These are phyloP conservation scores for Rhopalosiphum maidis DNA, from an alignment of 1,140 invertebrate genomes.

Conservation along the genomic window DNA sequence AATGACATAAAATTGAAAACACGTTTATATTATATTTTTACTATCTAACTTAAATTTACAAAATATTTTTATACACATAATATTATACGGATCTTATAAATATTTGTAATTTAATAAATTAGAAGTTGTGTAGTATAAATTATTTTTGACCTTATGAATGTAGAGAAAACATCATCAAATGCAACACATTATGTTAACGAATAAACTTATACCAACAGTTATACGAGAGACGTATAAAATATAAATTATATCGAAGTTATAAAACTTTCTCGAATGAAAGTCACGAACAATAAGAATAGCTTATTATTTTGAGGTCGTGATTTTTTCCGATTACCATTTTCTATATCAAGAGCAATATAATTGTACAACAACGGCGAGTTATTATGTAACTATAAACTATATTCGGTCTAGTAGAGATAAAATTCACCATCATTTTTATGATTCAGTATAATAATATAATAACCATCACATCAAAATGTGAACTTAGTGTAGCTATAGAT, in stretches of 20 bases:
- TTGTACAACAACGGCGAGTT: neutral
- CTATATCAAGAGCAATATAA: slow-evolving; percentile 23
- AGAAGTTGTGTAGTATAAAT: neutral
- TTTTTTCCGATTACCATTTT: slow-evolving; percentile 21
- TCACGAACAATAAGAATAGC: slow-evolving; percentile 15
- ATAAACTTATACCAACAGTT: neutral
- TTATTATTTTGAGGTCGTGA: neutral
- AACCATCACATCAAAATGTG: neutral
- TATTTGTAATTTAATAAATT: neutral
- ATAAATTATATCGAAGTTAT: slow-evolving; percentile 7
- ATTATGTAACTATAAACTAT: slow-evolving; percentile 3
- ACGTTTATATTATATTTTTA: neutral
- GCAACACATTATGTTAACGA: neutral
- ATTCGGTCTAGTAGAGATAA: neutral
- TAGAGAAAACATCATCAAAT: neutral
- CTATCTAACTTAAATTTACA: neutral
- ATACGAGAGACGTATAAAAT: neutral
- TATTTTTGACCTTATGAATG: neutral
- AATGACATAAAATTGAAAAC: neutral
- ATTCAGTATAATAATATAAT: neutral
- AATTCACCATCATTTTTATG: neutral
- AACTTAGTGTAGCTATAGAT: neutral
- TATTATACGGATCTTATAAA: neutral
- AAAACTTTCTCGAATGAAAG: slow-evolving; percentile 27
- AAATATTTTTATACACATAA: neutral